Evolutionary conservation across 2,888 invertebrate genomes (phyloP).

Genomic region (Pammene aurita): DNA sequence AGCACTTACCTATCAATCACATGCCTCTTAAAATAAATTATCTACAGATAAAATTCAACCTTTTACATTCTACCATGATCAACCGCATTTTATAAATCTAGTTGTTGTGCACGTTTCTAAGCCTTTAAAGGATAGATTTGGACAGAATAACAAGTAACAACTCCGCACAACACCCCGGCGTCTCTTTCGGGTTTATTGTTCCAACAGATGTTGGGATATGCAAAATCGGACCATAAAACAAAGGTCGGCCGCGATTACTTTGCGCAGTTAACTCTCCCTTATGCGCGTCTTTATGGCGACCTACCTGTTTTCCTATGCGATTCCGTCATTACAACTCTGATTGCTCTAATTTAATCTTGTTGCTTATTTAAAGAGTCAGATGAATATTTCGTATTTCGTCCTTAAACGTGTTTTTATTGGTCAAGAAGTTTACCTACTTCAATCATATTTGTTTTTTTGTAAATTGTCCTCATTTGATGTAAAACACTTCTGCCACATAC

Average conservation of each 20-base stretch:
- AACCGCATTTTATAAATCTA: conserved; percentile 56
- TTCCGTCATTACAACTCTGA: conserved; percentile 64
- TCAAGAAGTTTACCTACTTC: too few species aligned
- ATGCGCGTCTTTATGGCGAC: conserved; percentile 74
- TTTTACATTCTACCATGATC: conserved; percentile 35
- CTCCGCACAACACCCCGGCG: conserved; percentile 58
- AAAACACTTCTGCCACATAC: too few species aligned
- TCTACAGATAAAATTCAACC: too few species aligned
- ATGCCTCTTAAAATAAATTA: too few species aligned
- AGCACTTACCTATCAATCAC: too few species aligned
- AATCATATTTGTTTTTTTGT: too few species aligned
- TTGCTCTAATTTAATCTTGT: conserved; percentile 48
- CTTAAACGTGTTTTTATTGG: too few species aligned
- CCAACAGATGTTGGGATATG: conserved; percentile 78
- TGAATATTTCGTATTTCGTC: too few species aligned
- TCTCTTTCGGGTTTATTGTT: conserved; percentile 72
- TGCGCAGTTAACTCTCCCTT: conserved; percentile 76
- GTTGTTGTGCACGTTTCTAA: conserved; percentile 60
- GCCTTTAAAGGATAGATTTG: conserved; percentile 64
- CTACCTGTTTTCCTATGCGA: conserved; percentile 76
- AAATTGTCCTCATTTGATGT: too few species aligned
- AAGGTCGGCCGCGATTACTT: conserved; percentile 68
- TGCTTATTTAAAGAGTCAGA: neutral
- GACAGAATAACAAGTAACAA: conserved; percentile 64
- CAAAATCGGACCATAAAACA: conserved; percentile 75